A percentile compares a stretch with the other conserved stretches of the same genome.
These are phyloP conservation scores for Apis florea DNA, from an alignment of 1,140 invertebrate species.

Conservation along the genomic window DNA sequence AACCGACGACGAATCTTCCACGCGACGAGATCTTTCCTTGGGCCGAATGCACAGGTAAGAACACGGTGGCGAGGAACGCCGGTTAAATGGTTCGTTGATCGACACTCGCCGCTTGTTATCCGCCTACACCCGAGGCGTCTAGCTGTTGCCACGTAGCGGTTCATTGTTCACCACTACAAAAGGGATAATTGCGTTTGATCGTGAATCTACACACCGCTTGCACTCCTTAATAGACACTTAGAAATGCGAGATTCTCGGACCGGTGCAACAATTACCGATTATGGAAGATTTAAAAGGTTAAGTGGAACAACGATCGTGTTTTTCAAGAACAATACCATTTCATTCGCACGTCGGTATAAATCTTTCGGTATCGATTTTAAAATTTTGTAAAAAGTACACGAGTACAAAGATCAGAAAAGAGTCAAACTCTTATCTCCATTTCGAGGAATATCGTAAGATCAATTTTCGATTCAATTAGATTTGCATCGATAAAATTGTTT, in stretches of 20 bases:
- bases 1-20: neutral
- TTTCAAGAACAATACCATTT: neutral
- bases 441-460: too few species aligned
- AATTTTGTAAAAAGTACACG: too few species aligned
- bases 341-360: too few species aligned
- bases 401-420: too few species aligned
- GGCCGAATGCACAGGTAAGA: neutral
- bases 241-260: conserved; percentile 20
- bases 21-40: too few species aligned
- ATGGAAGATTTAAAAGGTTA: conserved; percentile 25
- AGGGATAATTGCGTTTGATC: conserved; percentile 49
- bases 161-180: conserved; percentile 47
- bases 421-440: too few species aligned
- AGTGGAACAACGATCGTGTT: neutral
- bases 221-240: conserved; percentile 26
- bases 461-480: too few species aligned
- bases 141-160: conserved; percentile 30
- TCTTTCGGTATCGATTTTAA: too few species aligned
- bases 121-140: conserved; percentile 50
- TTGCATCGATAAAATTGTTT: too few species aligned
- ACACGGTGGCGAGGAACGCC: conserved; percentile 28
- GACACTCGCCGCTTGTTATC: conserved; percentile 37
- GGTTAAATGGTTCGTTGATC: conserved; percentile 45
- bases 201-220: neutral
- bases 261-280: conserved; percentile 3